Evolutionary conservation across 2,888 invertebrate genomes (phyloP), one percentile per base, ranked within the genome.

Genomic region (Synanthedon tipuliformis): DNA sequence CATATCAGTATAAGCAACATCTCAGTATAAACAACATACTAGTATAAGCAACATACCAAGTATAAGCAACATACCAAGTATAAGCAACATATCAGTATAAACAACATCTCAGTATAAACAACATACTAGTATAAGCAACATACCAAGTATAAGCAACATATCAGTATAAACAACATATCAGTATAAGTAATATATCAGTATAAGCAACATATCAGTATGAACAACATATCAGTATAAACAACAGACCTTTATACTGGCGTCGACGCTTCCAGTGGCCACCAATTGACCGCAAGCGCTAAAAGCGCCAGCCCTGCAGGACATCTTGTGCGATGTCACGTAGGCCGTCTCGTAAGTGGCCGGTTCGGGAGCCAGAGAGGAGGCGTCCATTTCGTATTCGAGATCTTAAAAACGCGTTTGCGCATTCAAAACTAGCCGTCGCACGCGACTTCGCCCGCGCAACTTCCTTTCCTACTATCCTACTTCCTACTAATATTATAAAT

Each of bases 261-360:
- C 99, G 1, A 96, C 97, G 61, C 98, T 98, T 12, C 99, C 99
- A 0, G 99, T 99, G 0, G 99, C 99, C 11, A 99, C 96, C 0
- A 99, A 85, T 61, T 97, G 96, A 0, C 99, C 99, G 81, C 98
- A 98, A 8, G 91, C 89, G 58, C 97, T 98, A 77, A 99, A 99
- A 3, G 97, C 97, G 5, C 98, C 99, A 0, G 98, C 95, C 53
- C 99, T 89, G 61, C 99, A 99, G 54, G 95, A 93, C 65, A 95
- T 97, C 83, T 99, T 99, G 81, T 99, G 99, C 3, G 98, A 96
- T 3, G 99, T 99, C 41, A 99, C 97, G 72, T 99, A 99, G 0
- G 98, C 98, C 0, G 99, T 99, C 85, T 99, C 99, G 73, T 99
- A 99, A 10, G 96, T 91, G 0, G 97, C 96, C 1, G 98, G 98